These are phyloP conservation scores for Chironomus tentans DNA, from an alignment of 2,888 invertebrate species.

Conservation along the genomic window DNA sequence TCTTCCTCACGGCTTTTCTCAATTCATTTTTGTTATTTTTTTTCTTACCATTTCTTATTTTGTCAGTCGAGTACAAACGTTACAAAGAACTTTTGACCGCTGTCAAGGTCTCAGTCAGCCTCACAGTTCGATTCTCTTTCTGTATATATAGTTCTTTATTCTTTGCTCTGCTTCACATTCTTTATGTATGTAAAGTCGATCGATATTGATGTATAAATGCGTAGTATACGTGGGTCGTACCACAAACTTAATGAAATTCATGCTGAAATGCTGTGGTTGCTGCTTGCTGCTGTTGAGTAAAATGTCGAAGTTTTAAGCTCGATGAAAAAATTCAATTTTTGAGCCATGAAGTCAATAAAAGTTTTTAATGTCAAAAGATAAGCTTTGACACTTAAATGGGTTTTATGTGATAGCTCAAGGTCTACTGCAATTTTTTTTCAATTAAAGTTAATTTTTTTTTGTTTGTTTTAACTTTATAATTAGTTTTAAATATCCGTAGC, in stretches of 20 bases:
- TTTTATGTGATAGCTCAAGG: too few species aligned
- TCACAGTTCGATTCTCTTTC: background rate
- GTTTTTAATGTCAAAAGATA: too few species aligned
- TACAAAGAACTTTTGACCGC: slow-evolving; percentile 16
- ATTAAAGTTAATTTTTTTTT: too few species aligned
- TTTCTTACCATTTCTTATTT: background rate
- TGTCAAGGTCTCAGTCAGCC: background rate
- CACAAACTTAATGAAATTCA: background rate
- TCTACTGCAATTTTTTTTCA: too few species aligned
- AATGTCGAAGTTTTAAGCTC: too few species aligned
- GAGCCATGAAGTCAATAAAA: too few species aligned
- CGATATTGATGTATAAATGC: background rate
- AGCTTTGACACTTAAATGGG: too few species aligned
- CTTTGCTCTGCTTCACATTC: background rate
- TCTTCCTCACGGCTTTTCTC: background rate
- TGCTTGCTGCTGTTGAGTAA: too few species aligned
- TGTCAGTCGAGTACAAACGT: background rate
- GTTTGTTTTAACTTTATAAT: too few species aligned
- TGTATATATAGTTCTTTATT: background rate
- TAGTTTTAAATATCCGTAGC: too few species aligned
- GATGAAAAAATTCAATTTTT: too few species aligned
- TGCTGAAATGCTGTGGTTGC: too few species aligned
- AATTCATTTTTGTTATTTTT: background rate
- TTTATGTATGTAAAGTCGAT: background rate
- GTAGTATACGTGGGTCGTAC: background rate